Percentiles rank a stretch among this genome's conserved stretches.
Evolutionary conservation across 2,113 vertebrate species (phyloP).

Genomic region (Passer montanus): DNA sequence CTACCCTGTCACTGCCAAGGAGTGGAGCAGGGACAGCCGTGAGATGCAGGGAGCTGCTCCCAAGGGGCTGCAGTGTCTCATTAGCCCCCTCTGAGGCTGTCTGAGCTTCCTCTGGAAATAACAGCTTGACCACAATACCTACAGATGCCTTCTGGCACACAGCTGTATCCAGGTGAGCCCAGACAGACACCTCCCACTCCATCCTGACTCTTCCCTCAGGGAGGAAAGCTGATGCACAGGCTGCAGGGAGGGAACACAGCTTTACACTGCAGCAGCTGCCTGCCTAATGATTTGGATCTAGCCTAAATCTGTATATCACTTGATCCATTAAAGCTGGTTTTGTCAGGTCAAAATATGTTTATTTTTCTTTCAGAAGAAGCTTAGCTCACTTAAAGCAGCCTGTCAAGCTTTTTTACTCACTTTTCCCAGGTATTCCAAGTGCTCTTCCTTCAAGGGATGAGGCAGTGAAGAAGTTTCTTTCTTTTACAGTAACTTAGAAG

Average conservation of each 20-base stretch:
- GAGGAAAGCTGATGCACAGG: neutral
- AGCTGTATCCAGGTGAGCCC: rapidly evolving
- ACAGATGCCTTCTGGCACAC: neutral
- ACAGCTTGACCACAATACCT: neutral
- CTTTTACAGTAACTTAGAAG: neutral
- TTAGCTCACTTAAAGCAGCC: neutral
- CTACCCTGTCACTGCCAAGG: neutral
- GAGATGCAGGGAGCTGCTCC: rapidly evolving
- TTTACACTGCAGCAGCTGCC: neutral
- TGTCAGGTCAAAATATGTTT: neutral
- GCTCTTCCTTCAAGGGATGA: neutral
- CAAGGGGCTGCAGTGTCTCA: rapidly evolving
- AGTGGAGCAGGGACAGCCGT: neutral
- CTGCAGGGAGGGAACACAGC: neutral
- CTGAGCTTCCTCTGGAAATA: neutral
- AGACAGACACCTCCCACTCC: neutral
- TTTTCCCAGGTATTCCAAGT: neutral
- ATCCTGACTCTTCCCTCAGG: neutral
- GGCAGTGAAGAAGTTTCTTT: neutral
- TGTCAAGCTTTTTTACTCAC: neutral
- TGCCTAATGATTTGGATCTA: neutral
- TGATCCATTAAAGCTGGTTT: neutral
- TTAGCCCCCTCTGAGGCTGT: neutral
- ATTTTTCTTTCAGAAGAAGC: neutral
- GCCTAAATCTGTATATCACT: neutral